Percentiles rank a stretch among this genome's conserved stretches.
phyloP scores from a whole-genome alignment of 2,113 vertebrate genomes.

The Mugil cephalus region DNA sequence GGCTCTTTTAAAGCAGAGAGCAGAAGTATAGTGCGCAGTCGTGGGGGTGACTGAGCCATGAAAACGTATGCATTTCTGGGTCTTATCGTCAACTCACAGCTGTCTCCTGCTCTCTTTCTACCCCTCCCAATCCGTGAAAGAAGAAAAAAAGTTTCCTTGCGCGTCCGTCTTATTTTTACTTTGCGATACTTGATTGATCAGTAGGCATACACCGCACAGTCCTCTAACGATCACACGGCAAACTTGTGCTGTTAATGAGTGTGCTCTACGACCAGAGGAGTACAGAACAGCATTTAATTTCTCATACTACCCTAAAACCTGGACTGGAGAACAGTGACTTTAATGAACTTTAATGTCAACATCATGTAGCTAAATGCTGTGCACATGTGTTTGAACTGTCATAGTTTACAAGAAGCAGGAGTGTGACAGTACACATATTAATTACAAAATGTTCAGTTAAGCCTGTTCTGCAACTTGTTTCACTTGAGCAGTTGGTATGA shows the following conservation, averaged over 20 bases:
- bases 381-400: not conserved
- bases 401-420: not conserved
- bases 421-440: not conserved
- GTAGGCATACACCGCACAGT: constrained; percentile 29
- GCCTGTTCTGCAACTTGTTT: not conserved
- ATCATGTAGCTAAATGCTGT: not conserved
- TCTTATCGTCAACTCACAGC: constrained; percentile 78
- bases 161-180: constrained; percentile 64
- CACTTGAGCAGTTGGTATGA: not conserved
- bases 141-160: constrained; percentile 37
- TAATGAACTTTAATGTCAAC: not conserved
- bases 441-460: not conserved
- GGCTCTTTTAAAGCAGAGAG: constrained; percentile 62
- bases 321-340: not conserved
- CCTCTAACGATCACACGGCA: constrained; percentile 60
- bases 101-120: constrained; percentile 40
- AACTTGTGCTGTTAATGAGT: constrained; percentile 52
- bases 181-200: constrained; percentile 66
- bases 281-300: constrained; percentile 27
- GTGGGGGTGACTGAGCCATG: constrained; percentile 67
- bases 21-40: constrained; percentile 42
- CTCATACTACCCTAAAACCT: constrained; percentile 11
- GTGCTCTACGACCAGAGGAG: constrained; percentile 21
- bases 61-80: constrained; percentile 74
- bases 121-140: constrained; percentile 10